phyloP scores from a whole-genome alignment of 2,888 invertebrate genomes.

The Germaria angustata region DNA sequence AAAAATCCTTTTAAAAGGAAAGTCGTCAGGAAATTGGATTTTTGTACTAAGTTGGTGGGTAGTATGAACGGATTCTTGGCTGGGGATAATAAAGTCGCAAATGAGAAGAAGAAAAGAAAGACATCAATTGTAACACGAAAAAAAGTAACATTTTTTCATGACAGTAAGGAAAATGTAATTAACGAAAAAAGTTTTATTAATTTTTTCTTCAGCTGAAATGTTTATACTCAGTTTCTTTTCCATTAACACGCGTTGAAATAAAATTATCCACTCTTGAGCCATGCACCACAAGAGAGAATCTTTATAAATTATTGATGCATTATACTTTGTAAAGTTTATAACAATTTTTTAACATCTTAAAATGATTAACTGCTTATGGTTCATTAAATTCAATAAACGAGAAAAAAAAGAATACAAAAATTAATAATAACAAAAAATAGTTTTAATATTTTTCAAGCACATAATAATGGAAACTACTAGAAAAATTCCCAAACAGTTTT shows the following conservation, averaged over 20 bases:
- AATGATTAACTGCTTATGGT: conserved; percentile 36
- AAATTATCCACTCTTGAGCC: not conserved
- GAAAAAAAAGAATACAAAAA: not conserved
- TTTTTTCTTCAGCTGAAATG: not conserved
- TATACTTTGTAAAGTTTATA: not conserved
- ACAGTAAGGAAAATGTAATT: not conserved
- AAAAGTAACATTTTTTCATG: not conserved
- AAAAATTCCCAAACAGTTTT: too few relatives aligned
- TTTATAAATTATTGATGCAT: not conserved
- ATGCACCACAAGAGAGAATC: too few relatives aligned
- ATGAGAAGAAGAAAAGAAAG: not conserved
- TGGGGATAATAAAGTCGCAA: not conserved
- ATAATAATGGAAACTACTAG: not conserved
- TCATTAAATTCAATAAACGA: conserved; percentile 17
- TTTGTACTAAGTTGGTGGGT: conserved; percentile 25
- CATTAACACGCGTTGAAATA: not conserved
- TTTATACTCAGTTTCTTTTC: not conserved
- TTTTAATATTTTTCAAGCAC: not conserved
- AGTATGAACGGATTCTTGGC: not conserved
- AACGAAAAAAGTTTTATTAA: not conserved
- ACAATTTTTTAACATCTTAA: not conserved
- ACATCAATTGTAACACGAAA: not conserved
- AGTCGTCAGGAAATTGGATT: conserved; percentile 60
- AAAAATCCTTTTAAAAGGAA: conserved; percentile 22
- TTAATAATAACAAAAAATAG: not conserved